Evolutionary conservation across 2,888 invertebrate species (phyloP).

Genomic region (Druceiella hillmani): DNA sequence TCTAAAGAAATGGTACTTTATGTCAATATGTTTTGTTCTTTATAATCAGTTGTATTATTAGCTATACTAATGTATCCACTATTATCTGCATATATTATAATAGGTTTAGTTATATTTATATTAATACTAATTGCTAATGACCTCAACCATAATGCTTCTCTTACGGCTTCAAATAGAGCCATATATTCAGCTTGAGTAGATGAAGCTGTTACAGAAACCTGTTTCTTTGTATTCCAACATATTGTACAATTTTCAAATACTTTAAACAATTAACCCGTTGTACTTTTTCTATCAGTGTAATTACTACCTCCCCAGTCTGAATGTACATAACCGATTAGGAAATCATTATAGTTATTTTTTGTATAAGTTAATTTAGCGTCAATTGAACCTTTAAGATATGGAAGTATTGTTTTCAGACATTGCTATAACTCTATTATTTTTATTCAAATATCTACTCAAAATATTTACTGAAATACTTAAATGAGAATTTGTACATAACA

Average conservation of each 20-base stretch:
- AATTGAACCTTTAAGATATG: slow-evolving; percentile 26
- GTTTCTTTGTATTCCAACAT: slow-evolving; percentile 23
- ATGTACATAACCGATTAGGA: slow-evolving; percentile 26
- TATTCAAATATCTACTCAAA: slow-evolving; percentile 25
- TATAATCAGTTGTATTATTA: slow-evolving; percentile 24
- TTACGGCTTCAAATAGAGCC: slow-evolving; percentile 26
- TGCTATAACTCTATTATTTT: slow-evolving; percentile 26
- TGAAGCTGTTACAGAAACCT: slow-evolving; percentile 22
- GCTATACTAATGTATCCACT: slow-evolving; percentile 29
- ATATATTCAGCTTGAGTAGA: slow-evolving; percentile 17
- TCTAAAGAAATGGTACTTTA: slow-evolving; percentile 25
- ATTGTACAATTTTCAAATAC: slow-evolving; percentile 21
- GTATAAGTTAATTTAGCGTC: slow-evolving; percentile 24
- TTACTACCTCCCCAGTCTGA: slow-evolving; percentile 26
- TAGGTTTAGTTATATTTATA: slow-evolving; percentile 15
- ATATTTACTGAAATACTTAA: slow-evolving; percentile 24
- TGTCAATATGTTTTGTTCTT: slow-evolving; percentile 30
- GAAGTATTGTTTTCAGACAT: slow-evolving; percentile 24
- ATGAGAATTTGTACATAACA: no score
- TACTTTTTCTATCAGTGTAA: slow-evolving; percentile 19
- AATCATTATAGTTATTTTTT: slow-evolving; percentile 19
- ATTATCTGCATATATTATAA: slow-evolving; percentile 28
- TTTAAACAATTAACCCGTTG: slow-evolving; percentile 20
- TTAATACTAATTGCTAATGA: slow-evolving; percentile 24
- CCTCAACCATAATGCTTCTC: slow-evolving; percentile 29